Conservation (phyloP, 2,888 invertebrate species). For the Platycnemis pennipes region DNA sequence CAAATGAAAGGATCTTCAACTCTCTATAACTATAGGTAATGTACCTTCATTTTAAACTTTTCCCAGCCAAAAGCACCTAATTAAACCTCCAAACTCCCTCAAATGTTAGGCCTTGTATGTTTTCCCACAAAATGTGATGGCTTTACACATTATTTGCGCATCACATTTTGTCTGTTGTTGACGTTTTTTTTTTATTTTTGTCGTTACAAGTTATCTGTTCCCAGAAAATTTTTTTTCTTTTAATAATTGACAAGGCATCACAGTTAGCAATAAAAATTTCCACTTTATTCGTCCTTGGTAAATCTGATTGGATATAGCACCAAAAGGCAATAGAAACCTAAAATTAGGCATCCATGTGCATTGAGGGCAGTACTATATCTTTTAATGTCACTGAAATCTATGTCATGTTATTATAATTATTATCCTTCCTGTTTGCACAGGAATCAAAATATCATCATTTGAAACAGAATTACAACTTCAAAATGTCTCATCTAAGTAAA, state of each 20-base stretch:
- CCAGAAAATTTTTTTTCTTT: constrained; percentile 55
- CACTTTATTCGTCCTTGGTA: constrained; percentile 62
- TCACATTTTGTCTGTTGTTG: constrained; percentile 48
- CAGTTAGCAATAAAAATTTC: constrained; percentile 63
- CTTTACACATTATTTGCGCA: constrained; percentile 32
- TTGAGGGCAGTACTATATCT: constrained; percentile 54
- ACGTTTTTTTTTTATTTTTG: constrained; percentile 41
- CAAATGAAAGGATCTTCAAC: constrained; percentile 24
- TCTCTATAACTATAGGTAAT: constrained; percentile 14
- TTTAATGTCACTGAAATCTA: constrained; percentile 35
- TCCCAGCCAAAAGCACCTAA: constrained; percentile 65
- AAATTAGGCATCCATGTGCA: constrained; percentile 44
- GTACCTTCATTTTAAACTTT: constrained; percentile 40
- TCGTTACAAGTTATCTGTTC: constrained; percentile 58
- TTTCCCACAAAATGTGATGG: constrained; percentile 61
- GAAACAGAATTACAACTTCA: constrained; percentile 59
- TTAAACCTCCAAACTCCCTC: constrained; percentile 45
- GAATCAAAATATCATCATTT: constrained; percentile 60
- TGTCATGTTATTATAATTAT: constrained; percentile 28
- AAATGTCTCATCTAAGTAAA: constrained; percentile 44
- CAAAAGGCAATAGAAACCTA: constrained; percentile 55
- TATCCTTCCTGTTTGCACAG: constrained; percentile 51
- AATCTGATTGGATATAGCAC: constrained; percentile 60
- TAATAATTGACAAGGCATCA: constrained; percentile 67
- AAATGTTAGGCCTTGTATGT: constrained; percentile 65